A percentile compares a stretch with the other conserved stretches of the same genome.
Conservation (phyloP, 2,797 vertebrate genomes). For the Trichosurus vulpecula region DNA sequence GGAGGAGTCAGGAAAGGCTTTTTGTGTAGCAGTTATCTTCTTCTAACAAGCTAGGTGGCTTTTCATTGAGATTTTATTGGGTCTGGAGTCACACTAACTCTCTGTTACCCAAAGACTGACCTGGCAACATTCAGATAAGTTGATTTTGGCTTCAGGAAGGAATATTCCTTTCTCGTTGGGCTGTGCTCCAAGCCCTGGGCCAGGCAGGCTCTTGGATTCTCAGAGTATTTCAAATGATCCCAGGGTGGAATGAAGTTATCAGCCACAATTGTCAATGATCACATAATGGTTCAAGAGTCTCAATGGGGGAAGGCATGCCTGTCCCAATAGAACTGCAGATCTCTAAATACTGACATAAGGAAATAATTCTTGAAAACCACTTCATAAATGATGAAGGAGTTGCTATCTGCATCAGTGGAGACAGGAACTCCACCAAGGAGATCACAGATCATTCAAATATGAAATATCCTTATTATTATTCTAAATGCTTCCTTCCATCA, state of each 20-base stretch:
- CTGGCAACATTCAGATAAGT: background rate
- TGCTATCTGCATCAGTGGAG: background rate
- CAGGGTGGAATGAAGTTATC: background rate
- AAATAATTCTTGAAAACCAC: background rate
- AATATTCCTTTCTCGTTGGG: background rate
- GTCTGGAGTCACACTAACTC: background rate
- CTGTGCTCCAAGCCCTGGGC: background rate
- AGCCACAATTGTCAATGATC: background rate
- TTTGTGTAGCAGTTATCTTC: background rate
- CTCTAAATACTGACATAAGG: background rate
- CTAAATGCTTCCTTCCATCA: background rate
- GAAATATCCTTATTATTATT: background rate
- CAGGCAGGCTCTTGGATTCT: background rate
- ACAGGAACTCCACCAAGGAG: background rate
- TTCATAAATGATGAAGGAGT: background rate
- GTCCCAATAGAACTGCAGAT: background rate
- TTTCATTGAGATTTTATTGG: background rate
- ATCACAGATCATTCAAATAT: background rate
- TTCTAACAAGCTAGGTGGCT: background rate
- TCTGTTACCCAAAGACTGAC: background rate
- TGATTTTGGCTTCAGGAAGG: background rate
- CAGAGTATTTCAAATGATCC: background rate
- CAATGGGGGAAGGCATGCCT: background rate
- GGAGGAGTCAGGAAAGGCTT: background rate
- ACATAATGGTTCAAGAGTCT: background rate